These are phyloP conservation scores for Calameuta idolon DNA, from an alignment of 2,888 invertebrate genomes.

Conservation along the genomic window DNA sequence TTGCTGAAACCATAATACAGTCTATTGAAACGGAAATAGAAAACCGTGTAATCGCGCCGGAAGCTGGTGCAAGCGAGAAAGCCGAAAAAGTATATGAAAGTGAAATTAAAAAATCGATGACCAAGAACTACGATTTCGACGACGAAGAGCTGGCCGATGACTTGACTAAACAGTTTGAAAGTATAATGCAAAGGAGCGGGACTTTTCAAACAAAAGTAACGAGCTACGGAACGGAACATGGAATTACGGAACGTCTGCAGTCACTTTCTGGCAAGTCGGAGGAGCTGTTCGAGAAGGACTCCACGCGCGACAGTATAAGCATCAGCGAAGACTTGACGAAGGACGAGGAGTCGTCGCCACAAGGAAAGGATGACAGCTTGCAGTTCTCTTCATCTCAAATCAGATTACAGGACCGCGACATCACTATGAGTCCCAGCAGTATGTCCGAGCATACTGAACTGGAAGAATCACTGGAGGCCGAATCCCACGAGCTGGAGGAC, in stretches of 20 bases:
- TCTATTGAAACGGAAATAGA: constrained; percentile 58
- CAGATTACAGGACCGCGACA: constrained; percentile 50
- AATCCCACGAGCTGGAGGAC: constrained; percentile 40
- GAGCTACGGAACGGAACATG: not conserved
- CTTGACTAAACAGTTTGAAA: constrained; percentile 55
- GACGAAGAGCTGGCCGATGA: constrained; percentile 58
- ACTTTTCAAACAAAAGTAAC: not conserved
- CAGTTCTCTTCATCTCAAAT: constrained; percentile 47
- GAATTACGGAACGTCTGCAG: not conserved
- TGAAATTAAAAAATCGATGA: constrained; percentile 25
- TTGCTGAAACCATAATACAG: constrained; percentile 56
- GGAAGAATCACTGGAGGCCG: constrained; percentile 49
- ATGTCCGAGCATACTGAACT: constrained; percentile 59
- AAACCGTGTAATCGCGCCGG: constrained; percentile 31
- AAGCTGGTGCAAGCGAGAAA: not conserved
- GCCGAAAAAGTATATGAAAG: constrained; percentile 10
- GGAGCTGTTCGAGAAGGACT: constrained; percentile 44
- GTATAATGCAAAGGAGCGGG: constrained; percentile 37
- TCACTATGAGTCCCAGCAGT: constrained; percentile 59
- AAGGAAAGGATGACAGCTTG: constrained; percentile 50
- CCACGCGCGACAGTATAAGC: constrained; percentile 52
- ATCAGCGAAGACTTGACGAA: constrained; percentile 58
- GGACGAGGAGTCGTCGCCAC: constrained; percentile 55
- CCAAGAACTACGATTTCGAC: constrained; percentile 41
- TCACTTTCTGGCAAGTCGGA: constrained; percentile 29